phyloP scores from a whole-genome alignment of 23 tunicate species.

The Corella eumyota region DNA sequence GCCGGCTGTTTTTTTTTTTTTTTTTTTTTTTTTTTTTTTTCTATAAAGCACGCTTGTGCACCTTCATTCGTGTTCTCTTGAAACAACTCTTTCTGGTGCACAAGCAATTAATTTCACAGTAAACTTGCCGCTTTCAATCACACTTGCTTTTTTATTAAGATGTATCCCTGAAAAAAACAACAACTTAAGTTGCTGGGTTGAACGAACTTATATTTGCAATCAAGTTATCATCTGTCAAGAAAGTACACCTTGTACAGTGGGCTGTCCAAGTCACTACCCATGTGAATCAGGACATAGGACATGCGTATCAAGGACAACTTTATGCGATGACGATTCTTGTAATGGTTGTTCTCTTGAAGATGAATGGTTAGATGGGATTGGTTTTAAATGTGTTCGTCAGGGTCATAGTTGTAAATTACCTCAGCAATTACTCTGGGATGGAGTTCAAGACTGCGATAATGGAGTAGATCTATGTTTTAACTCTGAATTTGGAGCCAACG shows the following conservation, averaged over 20 bases:
- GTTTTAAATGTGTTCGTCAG: conserved; percentile 60
- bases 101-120: too few relatives aligned
- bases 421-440: conserved; percentile 52
- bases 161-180: too few relatives aligned
- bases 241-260: conserved; percentile 64
- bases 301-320: conserved; percentile 26
- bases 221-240: conserved; percentile 39
- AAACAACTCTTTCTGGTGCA: too few relatives aligned
- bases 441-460: conserved; percentile 60
- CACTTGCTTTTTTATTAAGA: too few relatives aligned
- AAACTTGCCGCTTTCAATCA: too few relatives aligned
- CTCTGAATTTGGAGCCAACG: background rate
- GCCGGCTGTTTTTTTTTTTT: too few relatives aligned
- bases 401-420: conserved; percentile 55
- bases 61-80: too few relatives aligned
- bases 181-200: conserved; percentile 20
- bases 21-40: too few relatives aligned
- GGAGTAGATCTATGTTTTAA: conserved; percentile 56
- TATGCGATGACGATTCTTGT: conserved; percentile 63
- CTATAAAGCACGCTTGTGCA: too few relatives aligned
- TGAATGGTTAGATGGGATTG: conserved; percentile 51
- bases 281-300: conserved; percentile 7
- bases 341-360: conserved; percentile 51
- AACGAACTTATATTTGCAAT: conserved; percentile 40
- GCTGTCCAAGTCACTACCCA: conserved; percentile 44